Evolutionary conservation across 2,888 invertebrate genomes (phyloP).

Genomic region (Rhorus exstirpatorius): DNA sequence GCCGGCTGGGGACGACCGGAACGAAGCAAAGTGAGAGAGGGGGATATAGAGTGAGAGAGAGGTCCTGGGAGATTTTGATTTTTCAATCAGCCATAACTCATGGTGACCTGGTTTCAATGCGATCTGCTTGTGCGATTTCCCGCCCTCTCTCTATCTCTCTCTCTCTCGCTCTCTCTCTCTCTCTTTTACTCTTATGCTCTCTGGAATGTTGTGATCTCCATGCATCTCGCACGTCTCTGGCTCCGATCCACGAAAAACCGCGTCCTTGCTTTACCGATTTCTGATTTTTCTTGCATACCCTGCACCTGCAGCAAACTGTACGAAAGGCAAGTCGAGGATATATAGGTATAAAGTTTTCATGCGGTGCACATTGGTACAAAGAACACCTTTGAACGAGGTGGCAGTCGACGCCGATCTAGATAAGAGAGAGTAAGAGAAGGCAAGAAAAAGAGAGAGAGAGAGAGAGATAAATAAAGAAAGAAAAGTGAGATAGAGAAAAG

Average conservation of each 20-base stretch:
- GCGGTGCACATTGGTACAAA: background rate
- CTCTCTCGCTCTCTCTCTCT: background rate
- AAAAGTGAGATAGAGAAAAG: too few species aligned
- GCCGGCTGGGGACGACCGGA: slow-evolving; percentile 12
- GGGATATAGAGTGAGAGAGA: background rate
- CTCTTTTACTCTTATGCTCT: background rate
- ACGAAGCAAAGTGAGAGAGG: background rate
- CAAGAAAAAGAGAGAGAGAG: slow-evolving; percentile 15
- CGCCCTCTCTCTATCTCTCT: background rate
- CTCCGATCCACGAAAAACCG: slow-evolving; percentile 51
- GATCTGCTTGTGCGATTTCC: slow-evolving; percentile 42
- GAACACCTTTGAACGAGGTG: slow-evolving; percentile 13
- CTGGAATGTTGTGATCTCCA: background rate
- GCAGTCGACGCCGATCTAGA: slow-evolving; percentile 64
- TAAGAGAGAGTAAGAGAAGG: slow-evolving; percentile 54
- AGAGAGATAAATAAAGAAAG: slow-evolving; percentile 9
- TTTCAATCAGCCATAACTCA: slow-evolving; percentile 70
- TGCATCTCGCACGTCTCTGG: slow-evolving; percentile 21
- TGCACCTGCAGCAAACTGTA: slow-evolving; percentile 44
- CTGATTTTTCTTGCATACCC: slow-evolving; percentile 17
- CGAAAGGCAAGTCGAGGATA: background rate
- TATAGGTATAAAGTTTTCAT: slow-evolving; percentile 28
- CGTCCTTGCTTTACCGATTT: slow-evolving; percentile 1
- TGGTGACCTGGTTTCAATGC: slow-evolving; percentile 57
- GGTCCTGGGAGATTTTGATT: slow-evolving; percentile 63